Percentiles rank a stretch among this genome's conserved stretches.
Evolutionary conservation across 2,113 vertebrate species (phyloP).

Genomic region (Pollachius pollachius): DNA sequence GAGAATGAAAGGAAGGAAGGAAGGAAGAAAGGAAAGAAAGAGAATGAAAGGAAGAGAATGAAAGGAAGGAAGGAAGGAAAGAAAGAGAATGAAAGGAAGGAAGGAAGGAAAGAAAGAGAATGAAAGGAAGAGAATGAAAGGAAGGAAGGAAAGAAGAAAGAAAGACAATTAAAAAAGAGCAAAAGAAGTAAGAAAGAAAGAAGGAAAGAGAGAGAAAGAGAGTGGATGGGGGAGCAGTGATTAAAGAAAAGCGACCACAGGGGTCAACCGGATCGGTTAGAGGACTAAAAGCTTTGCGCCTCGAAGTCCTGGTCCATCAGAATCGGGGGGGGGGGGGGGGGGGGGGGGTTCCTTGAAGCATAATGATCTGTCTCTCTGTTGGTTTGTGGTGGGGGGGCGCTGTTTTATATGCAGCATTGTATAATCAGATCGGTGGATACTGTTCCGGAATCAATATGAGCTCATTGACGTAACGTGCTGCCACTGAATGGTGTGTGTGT

Average conservation of each 20-base stretch:
- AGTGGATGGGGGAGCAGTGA: constrained; percentile 40
- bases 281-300: constrained; percentile 56
- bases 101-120: too few relatives aligned
- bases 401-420: constrained; percentile 62
- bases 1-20: too few relatives aligned
- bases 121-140: too few relatives aligned
- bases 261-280: constrained; percentile 2
- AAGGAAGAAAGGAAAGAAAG: too few relatives aligned
- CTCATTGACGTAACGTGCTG: constrained; percentile 40
- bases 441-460: constrained; percentile 54
- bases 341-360: constrained; percentile 25
- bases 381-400: background rate
- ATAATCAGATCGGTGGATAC: constrained; percentile 62
- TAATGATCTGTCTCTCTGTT: constrained; percentile 39
- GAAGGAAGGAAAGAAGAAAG: too few relatives aligned
- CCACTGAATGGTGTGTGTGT: constrained; percentile 12
- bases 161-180: too few relatives aligned
- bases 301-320: constrained; percentile 17
- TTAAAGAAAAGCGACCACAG: constrained; percentile 32
- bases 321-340: too few relatives aligned
- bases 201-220: background rate
- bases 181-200: too few relatives aligned
- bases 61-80: too few relatives aligned
- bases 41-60: too few relatives aligned
- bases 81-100: too few relatives aligned